Evolutionary conservation across 2,797 vertebrate genomes (phyloP).

Genomic region (Intellagama lesueurii): DNA sequence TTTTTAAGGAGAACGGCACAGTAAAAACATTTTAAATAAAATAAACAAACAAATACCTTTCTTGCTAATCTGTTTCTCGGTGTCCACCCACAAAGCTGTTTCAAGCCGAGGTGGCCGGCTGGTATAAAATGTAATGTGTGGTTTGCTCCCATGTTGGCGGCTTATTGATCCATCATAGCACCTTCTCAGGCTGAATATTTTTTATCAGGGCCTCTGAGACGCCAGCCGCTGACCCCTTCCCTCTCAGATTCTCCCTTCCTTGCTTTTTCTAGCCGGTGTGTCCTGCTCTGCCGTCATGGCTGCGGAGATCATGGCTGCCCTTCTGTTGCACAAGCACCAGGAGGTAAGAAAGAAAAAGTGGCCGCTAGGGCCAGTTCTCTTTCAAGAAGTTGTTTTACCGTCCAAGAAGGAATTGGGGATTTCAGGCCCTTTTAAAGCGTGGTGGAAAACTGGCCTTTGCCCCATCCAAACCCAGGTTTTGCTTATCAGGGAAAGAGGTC

Average conservation of each 20-base stretch:
- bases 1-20: no score
- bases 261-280: slow-evolving; percentile 75
- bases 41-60: no score
- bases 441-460: background rate
- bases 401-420: background rate
- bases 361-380: rapidly evolving
- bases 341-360: slow-evolving; percentile 74
- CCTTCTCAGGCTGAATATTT: no score
- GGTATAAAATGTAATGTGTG: no score
- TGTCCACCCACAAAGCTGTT: no score
- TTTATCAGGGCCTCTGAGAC: background rate
- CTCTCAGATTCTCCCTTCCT: rapidly evolving
- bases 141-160: background rate
- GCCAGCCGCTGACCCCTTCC: background rate
- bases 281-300: slow-evolving; percentile 85
- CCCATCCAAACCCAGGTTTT: background rate
- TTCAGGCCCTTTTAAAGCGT: background rate
- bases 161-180: background rate
- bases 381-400: background rate
- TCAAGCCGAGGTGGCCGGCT: background rate
- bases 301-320: slow-evolving; percentile 83
- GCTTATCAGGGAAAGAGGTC: no score
- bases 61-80: background rate
- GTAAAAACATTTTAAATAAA: no score
- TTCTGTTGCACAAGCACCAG: slow-evolving; percentile 85